Evolutionary conservation across 2,113 vertebrate genomes (phyloP).

Genomic region (Nipponia nippon): DNA sequence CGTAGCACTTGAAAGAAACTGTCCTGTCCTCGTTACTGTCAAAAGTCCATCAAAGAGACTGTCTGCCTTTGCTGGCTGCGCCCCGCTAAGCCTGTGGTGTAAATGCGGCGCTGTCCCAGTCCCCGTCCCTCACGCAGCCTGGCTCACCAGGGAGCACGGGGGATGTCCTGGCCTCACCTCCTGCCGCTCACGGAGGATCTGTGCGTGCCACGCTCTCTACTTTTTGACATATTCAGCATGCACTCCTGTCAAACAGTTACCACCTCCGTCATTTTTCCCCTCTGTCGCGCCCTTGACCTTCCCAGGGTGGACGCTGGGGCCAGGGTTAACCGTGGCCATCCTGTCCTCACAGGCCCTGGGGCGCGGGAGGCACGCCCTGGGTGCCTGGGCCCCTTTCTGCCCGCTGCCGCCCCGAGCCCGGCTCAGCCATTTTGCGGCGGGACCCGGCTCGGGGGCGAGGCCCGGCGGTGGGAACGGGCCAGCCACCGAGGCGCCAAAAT

Average conservation of each 20-base stretch:
- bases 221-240: fast-evolving
- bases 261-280: neutral
- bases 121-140: neutral
- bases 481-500: fast-evolving
- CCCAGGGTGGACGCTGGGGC: fast-evolving
- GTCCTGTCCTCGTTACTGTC: fast-evolving
- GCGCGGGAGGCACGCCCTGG: fast-evolving
- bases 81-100: fast-evolving
- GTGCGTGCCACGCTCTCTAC: too few relatives aligned
- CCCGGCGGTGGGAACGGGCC: fast-evolving
- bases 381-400: too few relatives aligned
- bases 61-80: neutral
- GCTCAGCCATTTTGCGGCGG: neutral
- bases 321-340: fast-evolving
- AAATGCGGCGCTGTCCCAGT: fast-evolving
- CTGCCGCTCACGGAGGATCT: fast-evolving
- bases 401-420: fast-evolving
- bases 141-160: fast-evolving
- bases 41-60: fast-evolving
- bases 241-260: neutral
- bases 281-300: fast-evolving
- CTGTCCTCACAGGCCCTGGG: fast-evolving
- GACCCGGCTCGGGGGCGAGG: fast-evolving
- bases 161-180: neutral
- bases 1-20: neutral